Conservation (phyloP, 2,888 invertebrate genomes). For the Microctonus hyperodae region DNA sequence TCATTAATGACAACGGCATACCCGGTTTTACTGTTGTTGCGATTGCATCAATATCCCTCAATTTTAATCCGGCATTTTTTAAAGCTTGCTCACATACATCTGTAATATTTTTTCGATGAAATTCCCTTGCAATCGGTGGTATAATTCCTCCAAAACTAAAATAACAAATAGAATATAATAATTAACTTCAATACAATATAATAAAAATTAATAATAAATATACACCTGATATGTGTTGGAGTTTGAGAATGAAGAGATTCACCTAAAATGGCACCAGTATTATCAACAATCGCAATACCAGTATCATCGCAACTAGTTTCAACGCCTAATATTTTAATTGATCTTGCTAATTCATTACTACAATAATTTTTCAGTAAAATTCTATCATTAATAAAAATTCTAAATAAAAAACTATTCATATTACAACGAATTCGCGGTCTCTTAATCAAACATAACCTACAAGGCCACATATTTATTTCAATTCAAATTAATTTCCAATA, state of each 20-base stretch:
- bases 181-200: no score
- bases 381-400: no score
- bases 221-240: conserved; percentile 74
- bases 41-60: conserved; percentile 81
- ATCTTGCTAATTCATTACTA: conserved; percentile 17
- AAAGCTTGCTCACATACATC: conserved; percentile 75
- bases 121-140: conserved; percentile 82
- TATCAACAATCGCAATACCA: conserved; percentile 86
- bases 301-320: conserved; percentile 99
- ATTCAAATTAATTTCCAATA: neutral
- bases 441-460: neutral
- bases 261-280: conserved; percentile 75
- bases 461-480: neutral
- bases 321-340: conserved; percentile 78
- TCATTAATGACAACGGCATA: conserved; percentile 76
- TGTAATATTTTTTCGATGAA: conserved; percentile 83
- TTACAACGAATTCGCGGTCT: neutral
- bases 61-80: conserved; percentile 66
- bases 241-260: conserved; percentile 86
- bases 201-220: conserved; percentile 37
- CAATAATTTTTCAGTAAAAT: neutral
- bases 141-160: conserved; percentile 86
- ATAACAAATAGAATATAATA: no score
- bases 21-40: conserved; percentile 93
- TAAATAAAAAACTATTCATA: neutral